phyloP scores from a whole-genome alignment of 2,797 vertebrate species.

The Acomys russatus region DNA sequence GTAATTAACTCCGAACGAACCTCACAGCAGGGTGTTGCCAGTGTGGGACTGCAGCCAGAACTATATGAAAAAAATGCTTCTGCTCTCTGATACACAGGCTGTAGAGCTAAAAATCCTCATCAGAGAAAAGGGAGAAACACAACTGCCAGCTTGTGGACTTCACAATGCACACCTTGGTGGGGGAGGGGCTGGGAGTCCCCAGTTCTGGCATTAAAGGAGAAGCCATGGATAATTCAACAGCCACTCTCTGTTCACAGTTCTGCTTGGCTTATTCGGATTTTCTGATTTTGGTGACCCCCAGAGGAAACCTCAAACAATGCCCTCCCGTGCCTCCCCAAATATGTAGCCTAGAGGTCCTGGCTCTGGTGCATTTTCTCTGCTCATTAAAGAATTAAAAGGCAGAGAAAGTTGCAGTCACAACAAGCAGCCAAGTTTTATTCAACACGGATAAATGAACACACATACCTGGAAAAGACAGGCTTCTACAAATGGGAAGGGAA shows the following conservation, averaged over 20 bases:
- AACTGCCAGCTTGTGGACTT: not conserved
- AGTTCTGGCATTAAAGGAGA: not conserved
- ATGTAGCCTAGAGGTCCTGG: not conserved
- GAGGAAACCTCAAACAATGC: not conserved
- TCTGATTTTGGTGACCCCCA: not conserved
- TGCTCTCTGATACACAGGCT: not conserved
- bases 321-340: no score
- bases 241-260: no score
- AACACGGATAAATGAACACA: not conserved
- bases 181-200: fast-evolving
- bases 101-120: not conserved
- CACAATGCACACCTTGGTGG: not conserved
- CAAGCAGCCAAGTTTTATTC: not conserved
- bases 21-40: not conserved
- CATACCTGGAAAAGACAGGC: no score
- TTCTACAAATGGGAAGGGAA: not conserved
- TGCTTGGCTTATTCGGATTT: not conserved
- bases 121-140: not conserved
- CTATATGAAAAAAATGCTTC: not conserved
- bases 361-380: not conserved
- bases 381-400: not conserved
- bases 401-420: not conserved
- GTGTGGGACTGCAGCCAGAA: not conserved
- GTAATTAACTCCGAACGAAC: not conserved
- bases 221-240: not conserved